Base-by-base conservation (phyloP, 1,140 invertebrate genomes). In the Spodoptera frugiperda region DNA sequence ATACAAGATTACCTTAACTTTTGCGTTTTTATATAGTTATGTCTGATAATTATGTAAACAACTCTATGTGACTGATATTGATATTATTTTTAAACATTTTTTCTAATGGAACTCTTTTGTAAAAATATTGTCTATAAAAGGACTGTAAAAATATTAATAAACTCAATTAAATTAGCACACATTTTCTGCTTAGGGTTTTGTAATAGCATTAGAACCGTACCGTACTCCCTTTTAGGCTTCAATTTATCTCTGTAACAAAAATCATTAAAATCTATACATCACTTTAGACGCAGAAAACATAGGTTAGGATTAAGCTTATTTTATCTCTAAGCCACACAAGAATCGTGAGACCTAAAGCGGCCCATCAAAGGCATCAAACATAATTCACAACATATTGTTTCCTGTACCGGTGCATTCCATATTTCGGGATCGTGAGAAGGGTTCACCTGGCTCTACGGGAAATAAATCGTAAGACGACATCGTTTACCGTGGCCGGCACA, bases 391-490 rank as follows among this genome's bases (percentile, higher is more conserved):
- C 57, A 53, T n/a, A 68, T 53, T 68, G 65, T 68, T 68, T 49
- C 65, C 48, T 9, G 3, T 48, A 49, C 19, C 61, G 61, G 61
- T 53, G 4, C 48, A 68, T 48, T 39, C 49, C 39, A 55, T 25
- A 72, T 80, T 78, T 61, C 74, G 70, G 65, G 71, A 73, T 77
- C 74, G 79, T 78, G 79, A 79, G 77, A 76, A 39, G 72, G 68
- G 76, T 75, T 79, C 76, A 76, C 68, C 63, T n/a, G 75, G 46
- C 44, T 65, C 33, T 48, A 15, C 53, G 68, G 67, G 63, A 71
- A 44, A 82, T 83, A 85, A 85, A 85, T 83, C 72, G 77, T 65
- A 39, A 63, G 79, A 78, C 75, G 77, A 83, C 76, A 81, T 83
- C 55, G 75, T 83, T 83, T 83, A 85, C 81, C 75, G 76, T 59